Evolutionary conservation across 2,797 vertebrate genomes (phyloP), one percentile per base, ranked within the genome.

Genomic region (Emydoidea blandingii): DNA sequence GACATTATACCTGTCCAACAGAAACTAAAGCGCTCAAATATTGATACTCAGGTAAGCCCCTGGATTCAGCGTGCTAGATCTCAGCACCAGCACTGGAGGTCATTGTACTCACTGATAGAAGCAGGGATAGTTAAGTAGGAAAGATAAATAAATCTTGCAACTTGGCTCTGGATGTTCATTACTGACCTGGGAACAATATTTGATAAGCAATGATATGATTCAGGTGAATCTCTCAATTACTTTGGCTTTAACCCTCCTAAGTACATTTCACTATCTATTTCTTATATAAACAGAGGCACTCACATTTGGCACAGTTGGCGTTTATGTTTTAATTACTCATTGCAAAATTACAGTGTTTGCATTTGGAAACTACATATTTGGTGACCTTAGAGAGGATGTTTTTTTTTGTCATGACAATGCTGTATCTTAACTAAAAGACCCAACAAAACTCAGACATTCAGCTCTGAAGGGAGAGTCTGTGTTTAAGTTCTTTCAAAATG

Each of bases 251-350:
- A 87, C 59, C 85, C 78, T 95, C 85, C 85, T 62, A 81, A 92
- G 79, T 89, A 94, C 15, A 82, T 59, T 89, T 92, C 91, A 81
- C 54, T 92, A 65, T 79, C 91, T 23, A 86, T 93, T 97, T 97
- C 81, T 95, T 81, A 80, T 94, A 82, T 72, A 88, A 97, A 93
- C 53, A 93, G 74, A 95, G 74, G 4, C 79, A 53, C 25, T 95
- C 92, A 83, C 52, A 91, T 85, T 96, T 96, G 96, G 88, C 92
- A 84, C 53, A 85, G 53, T 90, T 88, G 62, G 41, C 85, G 83
- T 96, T 95, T 93, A 95, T 53, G 23, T 91, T 97, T 96, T 95
- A 96, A 79, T 88, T 94, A 92, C 5, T 79, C 15, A 52, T 87
- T 92, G 83, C 59, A 3, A 95, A 93, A 91, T 96, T 96, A 89